Evolutionary conservation across 2,888 invertebrate genomes (phyloP).

Genomic region (Spatulosminthurus flaviceps): DNA sequence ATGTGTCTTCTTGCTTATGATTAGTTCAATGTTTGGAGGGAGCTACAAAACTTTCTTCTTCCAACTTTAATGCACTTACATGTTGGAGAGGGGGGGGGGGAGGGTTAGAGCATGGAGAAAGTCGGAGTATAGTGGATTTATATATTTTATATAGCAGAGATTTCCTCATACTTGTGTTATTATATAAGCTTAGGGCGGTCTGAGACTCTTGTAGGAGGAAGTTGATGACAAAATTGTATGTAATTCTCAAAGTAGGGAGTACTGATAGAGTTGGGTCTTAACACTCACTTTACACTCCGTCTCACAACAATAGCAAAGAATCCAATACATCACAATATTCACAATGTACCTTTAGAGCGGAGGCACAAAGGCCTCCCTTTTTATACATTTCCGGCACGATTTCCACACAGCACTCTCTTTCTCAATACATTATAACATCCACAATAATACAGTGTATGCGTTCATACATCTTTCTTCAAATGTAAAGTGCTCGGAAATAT

Average conservation of each 20-base stretch:
- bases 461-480: no score
- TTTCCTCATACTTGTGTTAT: background rate
- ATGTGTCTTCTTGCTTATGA: slow-evolving; percentile 14
- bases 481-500: no score
- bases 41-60: background rate
- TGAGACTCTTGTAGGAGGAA: background rate
- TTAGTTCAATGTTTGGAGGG: background rate
- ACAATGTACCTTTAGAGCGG: slow-evolving; percentile 1
- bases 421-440: background rate
- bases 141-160: background rate
- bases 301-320: slow-evolving; percentile 13
- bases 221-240: background rate
- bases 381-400: background rate
- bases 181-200: background rate
- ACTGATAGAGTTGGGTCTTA: background rate
- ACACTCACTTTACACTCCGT: slow-evolving; percentile 2
- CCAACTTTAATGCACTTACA: background rate
- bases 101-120: background rate
- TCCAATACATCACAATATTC: slow-evolving; percentile 2
- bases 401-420: background rate
- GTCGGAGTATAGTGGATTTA: no score
- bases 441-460: no score
- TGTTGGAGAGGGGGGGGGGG: background rate
- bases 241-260: background rate
- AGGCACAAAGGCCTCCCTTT: background rate